These are phyloP conservation scores for Botia almorhae DNA, from an alignment of 2,797 vertebrate species.

Conservation along the genomic window DNA sequence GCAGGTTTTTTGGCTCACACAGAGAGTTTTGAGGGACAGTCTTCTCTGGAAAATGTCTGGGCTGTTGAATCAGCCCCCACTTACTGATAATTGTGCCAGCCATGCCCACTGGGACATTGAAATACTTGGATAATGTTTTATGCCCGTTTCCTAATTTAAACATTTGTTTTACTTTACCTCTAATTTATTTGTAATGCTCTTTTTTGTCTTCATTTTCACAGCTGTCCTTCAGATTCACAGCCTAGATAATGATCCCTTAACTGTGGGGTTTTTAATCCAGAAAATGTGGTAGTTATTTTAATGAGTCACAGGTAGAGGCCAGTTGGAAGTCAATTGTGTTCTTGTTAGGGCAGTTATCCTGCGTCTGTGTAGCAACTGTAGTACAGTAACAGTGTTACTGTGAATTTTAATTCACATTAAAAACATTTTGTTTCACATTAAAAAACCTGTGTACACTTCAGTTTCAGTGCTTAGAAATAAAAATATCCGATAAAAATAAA, in stretches of 20 bases:
- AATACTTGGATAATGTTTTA: neutral
- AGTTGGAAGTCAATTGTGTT: slow-evolving; percentile 1
- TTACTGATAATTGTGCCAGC: slow-evolving; percentile 8
- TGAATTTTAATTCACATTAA: neutral
- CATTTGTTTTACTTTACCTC: slow-evolving; percentile 42
- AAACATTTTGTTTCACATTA: neutral
- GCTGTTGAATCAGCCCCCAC: neutral
- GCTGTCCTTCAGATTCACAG: slow-evolving; percentile 32
- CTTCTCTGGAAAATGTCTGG: neutral
- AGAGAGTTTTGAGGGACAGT: neutral
- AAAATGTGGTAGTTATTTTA: slow-evolving; percentile 36
- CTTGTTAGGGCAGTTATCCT: slow-evolving; percentile 12
- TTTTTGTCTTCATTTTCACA: slow-evolving; percentile 38
- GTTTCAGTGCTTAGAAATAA: neutral
- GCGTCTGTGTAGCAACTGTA: slow-evolving; percentile 10
- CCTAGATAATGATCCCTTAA: slow-evolving; percentile 21
- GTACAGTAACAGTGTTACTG: neutral
- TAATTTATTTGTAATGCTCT: slow-evolving; percentile 14
- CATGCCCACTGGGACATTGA: slow-evolving; percentile 7
- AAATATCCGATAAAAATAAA: neutral
- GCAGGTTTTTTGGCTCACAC: neutral
- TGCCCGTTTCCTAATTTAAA: slow-evolving; percentile 13
- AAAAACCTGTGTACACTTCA: neutral
- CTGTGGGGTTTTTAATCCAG: slow-evolving; percentile 21
- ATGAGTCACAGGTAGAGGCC: slow-evolving; percentile 38